Base-by-base conservation (phyloP, 1,140 invertebrate species). In the Atopsyche davidsoni region DNA sequence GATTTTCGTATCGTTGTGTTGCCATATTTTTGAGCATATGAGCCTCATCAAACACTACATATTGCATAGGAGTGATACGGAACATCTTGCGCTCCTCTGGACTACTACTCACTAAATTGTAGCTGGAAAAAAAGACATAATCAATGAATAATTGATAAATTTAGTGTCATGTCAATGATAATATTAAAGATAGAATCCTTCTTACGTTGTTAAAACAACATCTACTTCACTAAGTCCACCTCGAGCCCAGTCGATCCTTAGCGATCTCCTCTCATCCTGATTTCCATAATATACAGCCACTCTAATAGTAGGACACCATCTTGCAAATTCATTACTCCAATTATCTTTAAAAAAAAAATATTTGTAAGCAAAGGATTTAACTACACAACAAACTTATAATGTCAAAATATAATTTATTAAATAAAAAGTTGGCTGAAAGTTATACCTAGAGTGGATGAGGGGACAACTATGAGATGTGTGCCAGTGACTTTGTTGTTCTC, bases 1-100 rank as follows among this genome's bases (percentile, higher is more conserved):
- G 75, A 66, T 89, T 87, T 59, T 91, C 83, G 62, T 93, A 98
- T 60, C 94, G 75, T 51, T 86, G 80, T 3, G 92, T 92, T 25
- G 84, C 83, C 91, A 97, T 97, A 67, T 97, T 98, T 68, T 98
- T 97, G 4, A 98, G 70, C 91, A 97, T 95, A 62, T 98, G 95
- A 1, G 92, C 95, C 68, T 98, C 95, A 69, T 98, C 95, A 67
- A 96, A 96, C 19, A 98, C 78, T 0, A 95, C 88, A 64, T 96
- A 97, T 62, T 95, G 82, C 62, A 97, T 84, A 13, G 81, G 78
- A 40, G 92, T 82, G 23, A 92, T 85, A 41, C 91, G 85, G 67
- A 97, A 96, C 68, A 98, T 82, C 62, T 85, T 86, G 31, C 87
- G 78, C 65, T 98, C 95, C 60, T 96, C 94, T 0, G 86, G 79